Evolutionary conservation across 2,888 invertebrate genomes (phyloP).

Genomic region (Agrochola circellaris): DNA sequence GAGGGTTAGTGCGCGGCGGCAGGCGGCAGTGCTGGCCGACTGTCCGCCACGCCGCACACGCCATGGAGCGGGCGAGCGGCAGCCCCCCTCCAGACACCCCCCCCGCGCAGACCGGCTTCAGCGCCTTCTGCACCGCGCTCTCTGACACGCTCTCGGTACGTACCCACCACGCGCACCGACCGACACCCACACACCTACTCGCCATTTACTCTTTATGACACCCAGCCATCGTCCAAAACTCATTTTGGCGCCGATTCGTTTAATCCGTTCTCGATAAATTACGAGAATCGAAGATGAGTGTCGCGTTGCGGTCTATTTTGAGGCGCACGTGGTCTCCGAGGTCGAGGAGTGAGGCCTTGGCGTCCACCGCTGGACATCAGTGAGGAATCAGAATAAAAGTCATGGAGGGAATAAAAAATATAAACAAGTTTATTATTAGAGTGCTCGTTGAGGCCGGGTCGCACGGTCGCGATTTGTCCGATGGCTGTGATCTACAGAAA

Average conservation of each 20-base stretch:
- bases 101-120: conserved; percentile 84
- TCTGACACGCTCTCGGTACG: conserved; percentile 89
- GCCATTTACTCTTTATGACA: conserved; percentile 69
- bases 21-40: conserved; percentile 85
- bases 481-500: conserved; percentile 89
- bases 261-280: conserved; percentile 73
- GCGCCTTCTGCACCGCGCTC: conserved; percentile 89
- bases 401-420: conserved; percentile 87
- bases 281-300: conserved; percentile 73
- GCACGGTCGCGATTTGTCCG: conserved; percentile 90
- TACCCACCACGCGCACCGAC: conserved; percentile 70
- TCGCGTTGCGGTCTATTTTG: conserved; percentile 81
- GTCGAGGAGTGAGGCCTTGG: conserved; percentile 77
- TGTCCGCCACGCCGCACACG: conserved; percentile 73
- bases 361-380: conserved; percentile 68
- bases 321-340: conserved; percentile 89
- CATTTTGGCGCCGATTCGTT: conserved; percentile 79
- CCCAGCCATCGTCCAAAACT: conserved; percentile 72
- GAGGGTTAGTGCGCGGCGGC: conserved; percentile 72
- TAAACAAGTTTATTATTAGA: conserved; percentile 91
- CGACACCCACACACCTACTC: conserved; percentile 61
- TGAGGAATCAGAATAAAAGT: conserved; percentile 81
- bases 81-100: conserved; percentile 77
- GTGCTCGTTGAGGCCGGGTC: conserved; percentile 89
- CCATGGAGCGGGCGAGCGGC: conserved; percentile 84